Evolutionary conservation across 2,113 vertebrate species (phyloP), one percentile per base, ranked within the genome.

Genomic region (Motacilla tschutschensis): DNA sequence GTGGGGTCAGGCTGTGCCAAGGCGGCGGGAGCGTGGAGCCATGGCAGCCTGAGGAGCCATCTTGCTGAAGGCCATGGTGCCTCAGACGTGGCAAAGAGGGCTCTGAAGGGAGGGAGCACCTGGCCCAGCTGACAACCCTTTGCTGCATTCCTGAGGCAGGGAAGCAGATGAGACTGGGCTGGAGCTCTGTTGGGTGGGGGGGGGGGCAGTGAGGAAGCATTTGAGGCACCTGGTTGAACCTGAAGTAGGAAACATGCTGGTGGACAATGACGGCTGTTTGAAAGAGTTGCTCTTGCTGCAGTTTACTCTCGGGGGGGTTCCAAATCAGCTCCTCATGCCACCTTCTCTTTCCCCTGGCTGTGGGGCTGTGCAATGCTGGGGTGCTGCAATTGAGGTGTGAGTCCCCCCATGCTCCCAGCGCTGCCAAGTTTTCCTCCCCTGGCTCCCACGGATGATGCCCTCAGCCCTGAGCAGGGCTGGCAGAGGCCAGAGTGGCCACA

Each of bases 11-110:
- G 70, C 77, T 40, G 77, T 40, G 64, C 60, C 5, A 10, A 33
- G 48, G 35, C 0, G 0, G 14, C 0, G 0, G 63, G 20, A 79
- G 54, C 0, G 0, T 0, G 40, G 59, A 55, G 69, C 29, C 47
- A n/a, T 9, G 7, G 69, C 40, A 67, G 76, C 76, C 25, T 0
- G 0, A 53, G 74, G 7, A 81, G 47, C 40, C 71, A 59, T 91
- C 54, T 87, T 89, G 57, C 29, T 31, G 26, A 63, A 64, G 81
- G 63, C 50, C 14, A 1, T 0, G 0, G 51, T 17, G n/a, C 24
- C 50, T 79, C 24, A 24, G 58, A 26, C 0, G 0, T 25, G n/a
- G 18, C 24, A 47, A 35, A 65, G 8, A 43, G 67, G 31, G 59
- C 63, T 87, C 63, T 24, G 88, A 48, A 72, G 38, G 17, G 48